A percentile compares a stretch with the other conserved stretches of the same genome.
Evolutionary conservation across 2,888 invertebrate species (phyloP).

Genomic region (Eudasyphora cyanicolor): DNA sequence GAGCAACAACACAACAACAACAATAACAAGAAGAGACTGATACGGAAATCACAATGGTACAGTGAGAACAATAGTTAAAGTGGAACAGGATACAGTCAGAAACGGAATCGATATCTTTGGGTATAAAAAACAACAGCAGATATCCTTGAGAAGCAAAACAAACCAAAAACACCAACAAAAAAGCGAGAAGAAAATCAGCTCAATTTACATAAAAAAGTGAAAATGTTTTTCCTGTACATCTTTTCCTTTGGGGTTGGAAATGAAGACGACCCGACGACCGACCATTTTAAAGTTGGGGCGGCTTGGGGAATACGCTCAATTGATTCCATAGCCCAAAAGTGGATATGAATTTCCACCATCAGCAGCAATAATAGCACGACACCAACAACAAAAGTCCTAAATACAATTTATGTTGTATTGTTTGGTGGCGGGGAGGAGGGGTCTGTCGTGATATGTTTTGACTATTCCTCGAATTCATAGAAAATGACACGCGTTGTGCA

Average conservation of each 20-base stretch:
- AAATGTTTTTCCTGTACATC: slow-evolving; percentile 11
- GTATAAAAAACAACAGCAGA: slow-evolving; percentile 20
- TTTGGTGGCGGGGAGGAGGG: not conserved
- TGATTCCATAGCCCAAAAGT: slow-evolving; percentile 17
- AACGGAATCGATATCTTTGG: slow-evolving; percentile 24
- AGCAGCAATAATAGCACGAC: not conserved
- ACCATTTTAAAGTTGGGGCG: too few relatives aligned
- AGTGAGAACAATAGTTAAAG: not conserved
- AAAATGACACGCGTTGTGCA: slow-evolving; percentile 39
- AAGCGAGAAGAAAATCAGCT: slow-evolving; percentile 40
- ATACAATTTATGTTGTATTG: slow-evolving; percentile 19
- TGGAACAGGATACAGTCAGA: slow-evolving; percentile 28
- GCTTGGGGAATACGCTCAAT: slow-evolving; percentile 11
- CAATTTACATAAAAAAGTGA: slow-evolving; percentile 46
- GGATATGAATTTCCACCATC: slow-evolving; percentile 14
- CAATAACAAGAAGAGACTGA: not conserved
- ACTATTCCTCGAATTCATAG: slow-evolving; percentile 16
- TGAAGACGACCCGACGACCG: too few relatives aligned
- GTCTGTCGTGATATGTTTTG: slow-evolving; percentile 18
- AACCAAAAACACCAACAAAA: not conserved
- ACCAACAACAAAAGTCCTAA: not conserved
- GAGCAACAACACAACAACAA: too few relatives aligned
- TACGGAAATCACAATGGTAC: slow-evolving; percentile 42
- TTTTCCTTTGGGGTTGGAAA: slow-evolving; percentile 9
- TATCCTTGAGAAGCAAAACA: slow-evolving; percentile 43